These are phyloP conservation scores for Vireo altiloquus DNA, from an alignment of 2,113 vertebrate genomes.

Conservation along the genomic window DNA sequence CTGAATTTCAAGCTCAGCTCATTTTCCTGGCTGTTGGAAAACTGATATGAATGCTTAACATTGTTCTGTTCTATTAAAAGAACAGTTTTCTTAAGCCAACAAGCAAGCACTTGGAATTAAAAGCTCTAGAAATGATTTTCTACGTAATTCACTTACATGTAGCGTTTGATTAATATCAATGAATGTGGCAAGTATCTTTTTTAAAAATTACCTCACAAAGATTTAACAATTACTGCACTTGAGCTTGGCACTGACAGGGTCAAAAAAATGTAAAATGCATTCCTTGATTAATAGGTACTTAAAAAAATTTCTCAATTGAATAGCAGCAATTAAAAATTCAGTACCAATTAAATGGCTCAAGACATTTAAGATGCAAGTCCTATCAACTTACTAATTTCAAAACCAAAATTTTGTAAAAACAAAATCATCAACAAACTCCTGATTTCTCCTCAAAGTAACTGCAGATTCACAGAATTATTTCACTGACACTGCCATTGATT, in stretches of 20 bases:
- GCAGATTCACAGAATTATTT: background rate
- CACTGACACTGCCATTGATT: background rate
- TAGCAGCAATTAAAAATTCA: background rate
- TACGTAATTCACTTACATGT: background rate
- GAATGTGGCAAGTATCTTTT: background rate
- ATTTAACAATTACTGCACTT: background rate
- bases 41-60: background rate
- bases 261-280: background rate
- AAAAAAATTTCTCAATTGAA: background rate
- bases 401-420: background rate
- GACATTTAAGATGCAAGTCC: background rate
- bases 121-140: background rate
- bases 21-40: background rate
- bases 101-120: background rate
- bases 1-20: background rate
- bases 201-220: background rate
- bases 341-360: background rate
- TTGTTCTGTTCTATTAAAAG: background rate
- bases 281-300: background rate
- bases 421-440: background rate
- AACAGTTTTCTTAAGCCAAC: background rate
- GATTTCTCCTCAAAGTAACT: background rate
- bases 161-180: background rate
- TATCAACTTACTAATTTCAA: background rate
- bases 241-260: background rate